Evolutionary conservation across 2,113 vertebrate genomes (phyloP).

Genomic region (Hyperopisus bebe): DNA sequence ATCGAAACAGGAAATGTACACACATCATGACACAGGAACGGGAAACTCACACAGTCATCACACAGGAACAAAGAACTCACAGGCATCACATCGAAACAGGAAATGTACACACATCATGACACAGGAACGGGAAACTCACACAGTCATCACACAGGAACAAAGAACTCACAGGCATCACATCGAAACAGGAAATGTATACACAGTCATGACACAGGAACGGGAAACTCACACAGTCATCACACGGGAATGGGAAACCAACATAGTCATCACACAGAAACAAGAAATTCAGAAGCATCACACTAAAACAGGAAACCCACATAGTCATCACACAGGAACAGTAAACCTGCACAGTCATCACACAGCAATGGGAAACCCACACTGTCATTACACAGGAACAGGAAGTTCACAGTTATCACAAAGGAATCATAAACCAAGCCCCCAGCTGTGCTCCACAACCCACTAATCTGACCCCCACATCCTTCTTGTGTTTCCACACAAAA

Average conservation of each 20-base stretch:
- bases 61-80: neutral
- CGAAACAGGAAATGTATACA: neutral
- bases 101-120: neutral
- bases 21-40: neutral
- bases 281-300: neutral
- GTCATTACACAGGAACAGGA: constrained; percentile 15
- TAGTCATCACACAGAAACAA: neutral
- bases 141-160: neutral
- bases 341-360: neutral
- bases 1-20: neutral
- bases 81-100: neutral
- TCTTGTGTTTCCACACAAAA: neutral
- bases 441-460: neutral
- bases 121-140: neutral
- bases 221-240: neutral
- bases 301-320: neutral
- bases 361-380: neutral
- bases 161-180: constrained; percentile 21
- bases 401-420: constrained; percentile 32
- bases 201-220: neutral
- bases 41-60: neutral
- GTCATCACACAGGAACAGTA: neutral
- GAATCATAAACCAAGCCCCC: constrained; percentile 47
- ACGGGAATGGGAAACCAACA: neutral
- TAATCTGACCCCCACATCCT: neutral